A percentile compares a stretch with the other conserved stretches of the same genome.
Evolutionary conservation across 2,888 invertebrate genomes (phyloP).

Genomic region (Acleris literana): DNA sequence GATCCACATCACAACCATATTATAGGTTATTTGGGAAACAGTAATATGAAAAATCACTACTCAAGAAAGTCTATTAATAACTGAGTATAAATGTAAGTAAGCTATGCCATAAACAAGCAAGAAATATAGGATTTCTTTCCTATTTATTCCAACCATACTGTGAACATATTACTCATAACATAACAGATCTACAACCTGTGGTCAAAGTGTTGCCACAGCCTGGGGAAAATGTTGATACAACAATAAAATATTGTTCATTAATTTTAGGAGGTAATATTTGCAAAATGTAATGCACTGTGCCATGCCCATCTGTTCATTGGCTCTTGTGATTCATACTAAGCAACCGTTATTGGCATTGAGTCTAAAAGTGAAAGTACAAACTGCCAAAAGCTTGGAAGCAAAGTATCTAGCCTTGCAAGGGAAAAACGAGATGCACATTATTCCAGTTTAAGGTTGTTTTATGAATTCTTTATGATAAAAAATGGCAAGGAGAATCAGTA

Average conservation of each 20-base stretch:
- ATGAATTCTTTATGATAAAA: constrained; percentile 1
- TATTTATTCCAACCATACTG: constrained; percentile 35
- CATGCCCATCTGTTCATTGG: constrained; percentile 14
- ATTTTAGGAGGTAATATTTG: constrained; percentile 19
- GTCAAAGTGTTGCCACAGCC: constrained; percentile 36
- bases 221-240: constrained; percentile 15
- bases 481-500: constrained; percentile 15
- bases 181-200: constrained; percentile 32
- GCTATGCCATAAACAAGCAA: constrained; percentile 32
- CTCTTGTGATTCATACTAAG: constrained; percentile 67
- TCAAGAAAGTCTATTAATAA: constrained; percentile 5
- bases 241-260: constrained; percentile 14
- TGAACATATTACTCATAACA: constrained; percentile 34
- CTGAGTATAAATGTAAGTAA: constrained; percentile 16
- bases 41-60: constrained; percentile 8
- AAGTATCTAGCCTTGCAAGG: constrained; percentile 55
- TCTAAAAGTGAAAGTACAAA: constrained; percentile 79
- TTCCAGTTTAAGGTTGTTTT: constrained; percentile 38
- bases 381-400: constrained; percentile 63
- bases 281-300: constrained; percentile 25
- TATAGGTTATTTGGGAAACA: constrained; percentile 14
- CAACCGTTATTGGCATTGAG: constrained; percentile 77
- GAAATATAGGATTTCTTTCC: constrained; percentile 24
- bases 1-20: constrained; percentile 33
- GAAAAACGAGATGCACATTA: constrained; percentile 41